Conservation (phyloP, 2,888 invertebrate genomes). For the Drosophila quinaria region DNA sequence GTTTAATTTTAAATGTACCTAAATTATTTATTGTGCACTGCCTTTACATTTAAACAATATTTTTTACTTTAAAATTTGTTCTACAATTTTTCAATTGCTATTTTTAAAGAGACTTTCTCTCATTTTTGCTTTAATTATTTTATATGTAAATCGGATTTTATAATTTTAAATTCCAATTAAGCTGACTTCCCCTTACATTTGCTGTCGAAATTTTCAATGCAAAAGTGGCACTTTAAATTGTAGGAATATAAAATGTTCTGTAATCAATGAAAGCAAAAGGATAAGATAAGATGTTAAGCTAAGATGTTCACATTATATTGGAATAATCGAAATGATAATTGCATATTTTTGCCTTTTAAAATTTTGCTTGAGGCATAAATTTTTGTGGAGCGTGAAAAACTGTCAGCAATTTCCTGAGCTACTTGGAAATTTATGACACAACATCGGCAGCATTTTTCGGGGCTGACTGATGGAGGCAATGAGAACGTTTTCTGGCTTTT, state of each 20-base stretch:
- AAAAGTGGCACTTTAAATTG: slow-evolving; percentile 16
- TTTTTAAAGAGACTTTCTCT: neutral
- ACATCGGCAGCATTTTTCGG: slow-evolving; percentile 33
- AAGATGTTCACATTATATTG: slow-evolving; percentile 2
- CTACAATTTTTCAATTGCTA: neutral
- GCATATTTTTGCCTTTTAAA: neutral
- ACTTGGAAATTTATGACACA: slow-evolving; percentile 25
- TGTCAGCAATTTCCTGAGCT: slow-evolving; percentile 7
- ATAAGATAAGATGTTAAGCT: neutral
- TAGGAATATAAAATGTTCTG: slow-evolving; percentile 8
- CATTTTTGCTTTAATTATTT: neutral
- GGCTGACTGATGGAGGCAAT: slow-evolving; percentile 9
- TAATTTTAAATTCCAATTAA: slow-evolving; percentile 8
- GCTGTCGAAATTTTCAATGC: neutral
- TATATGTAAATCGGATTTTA: slow-evolving; percentile 14
- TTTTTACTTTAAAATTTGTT: neutral
- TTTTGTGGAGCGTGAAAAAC: neutral
- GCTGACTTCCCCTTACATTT: neutral
- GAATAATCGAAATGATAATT: slow-evolving; percentile 8
- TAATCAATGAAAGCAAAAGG: slow-evolving; percentile 17
- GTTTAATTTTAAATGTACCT: no score
- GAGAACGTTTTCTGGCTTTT: slow-evolving; percentile 33
- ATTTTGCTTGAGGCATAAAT: neutral
- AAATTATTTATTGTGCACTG: no score
- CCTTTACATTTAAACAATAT: no score